Base-by-base conservation (phyloP, 2,888 invertebrate genomes). In the Alcis repandata region DNA sequence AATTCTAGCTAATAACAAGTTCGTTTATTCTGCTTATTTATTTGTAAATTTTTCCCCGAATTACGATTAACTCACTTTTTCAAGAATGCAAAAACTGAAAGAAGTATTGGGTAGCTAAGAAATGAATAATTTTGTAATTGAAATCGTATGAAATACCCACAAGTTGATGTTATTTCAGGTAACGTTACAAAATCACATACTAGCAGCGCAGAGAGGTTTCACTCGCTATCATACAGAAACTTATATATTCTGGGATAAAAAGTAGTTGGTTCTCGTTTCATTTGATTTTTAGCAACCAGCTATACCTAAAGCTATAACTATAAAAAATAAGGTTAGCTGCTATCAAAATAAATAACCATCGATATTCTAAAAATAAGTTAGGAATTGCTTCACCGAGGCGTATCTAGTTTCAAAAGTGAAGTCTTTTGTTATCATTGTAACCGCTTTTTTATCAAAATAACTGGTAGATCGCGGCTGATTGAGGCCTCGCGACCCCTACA, bases 1-100 rank as follows among this genome's bases (percentile, higher is more conserved):
- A 45, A 56, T 45, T 45, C n/a, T 20, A 43, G 45, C 19, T 17
- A 41, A 15, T 56, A 19, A 33, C 20, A 63, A 57, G 45, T 57
- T 57, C 40, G 41, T 33, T 41, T 36, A 49, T 62, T 49, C 32
- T 48, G 8, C 13, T 54, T 40, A 54, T 54, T 60, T 38, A 60
- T 53, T 61, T 36, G 33, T 43, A 56, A 46, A 54, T 54, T 45
- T 36, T 7, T 20, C 8, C n/a, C 51, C 1, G 13, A 51, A 19
- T 51, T 13, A n/a, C 15, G 19, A 20, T 11, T 2, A 9, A n/a
- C 13, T 51, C 8, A 36, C 1, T 36, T 15, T 8, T 51, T 20
- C 19, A 1, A 3, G 22, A 33, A 49, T 33, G 33, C 7, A 49
- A 49, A 33, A n/a, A 20, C n/a, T 27, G 27, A 22, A 46, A 48